Conservation (phyloP, 1,140 invertebrate genomes). For the Adoxophyes honmai region DNA sequence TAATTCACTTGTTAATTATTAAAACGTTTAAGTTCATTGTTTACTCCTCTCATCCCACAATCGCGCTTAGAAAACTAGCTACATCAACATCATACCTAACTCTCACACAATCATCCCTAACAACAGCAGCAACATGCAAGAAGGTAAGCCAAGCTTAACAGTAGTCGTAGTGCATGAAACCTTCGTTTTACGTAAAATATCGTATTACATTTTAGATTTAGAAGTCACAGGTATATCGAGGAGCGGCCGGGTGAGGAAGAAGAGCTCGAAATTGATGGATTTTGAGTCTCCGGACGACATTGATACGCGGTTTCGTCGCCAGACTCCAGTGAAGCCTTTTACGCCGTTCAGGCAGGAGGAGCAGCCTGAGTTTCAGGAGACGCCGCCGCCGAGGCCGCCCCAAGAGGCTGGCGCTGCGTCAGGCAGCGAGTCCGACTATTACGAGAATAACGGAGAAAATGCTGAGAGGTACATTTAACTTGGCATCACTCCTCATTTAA, state of each 20-base stretch:
- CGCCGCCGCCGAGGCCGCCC: slow-evolving; percentile 26
- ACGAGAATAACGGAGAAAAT: slow-evolving; percentile 76
- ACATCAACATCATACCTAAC: no score
- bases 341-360: slow-evolving; percentile 43
- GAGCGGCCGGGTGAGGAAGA: slow-evolving; percentile 93
- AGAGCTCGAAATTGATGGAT: slow-evolving; percentile 95
- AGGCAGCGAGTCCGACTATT: slow-evolving; percentile 78
- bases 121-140: background rate
- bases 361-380: slow-evolving; percentile 35
- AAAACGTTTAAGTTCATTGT: no score
- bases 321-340: slow-evolving; percentile 48
- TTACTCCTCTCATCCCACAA: background rate
- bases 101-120: background rate
- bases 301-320: slow-evolving; percentile 72
- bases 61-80: background rate
- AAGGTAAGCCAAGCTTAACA: background rate
- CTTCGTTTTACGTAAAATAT: background rate
- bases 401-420: slow-evolving; percentile 73
- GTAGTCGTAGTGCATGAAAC: no score
- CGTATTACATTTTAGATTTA: background rate
- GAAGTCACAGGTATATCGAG: slow-evolving; percentile 90
- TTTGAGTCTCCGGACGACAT: slow-evolving; percentile 93
- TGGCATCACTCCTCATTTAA: no score
- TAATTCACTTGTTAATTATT: no score
- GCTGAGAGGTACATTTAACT: slow-evolving; percentile 70